Percentiles rank a stretch among this genome's conserved stretches.
Evolutionary conservation across 2,888 invertebrate species (phyloP).

Genomic region (Perizoma affinitatum): DNA sequence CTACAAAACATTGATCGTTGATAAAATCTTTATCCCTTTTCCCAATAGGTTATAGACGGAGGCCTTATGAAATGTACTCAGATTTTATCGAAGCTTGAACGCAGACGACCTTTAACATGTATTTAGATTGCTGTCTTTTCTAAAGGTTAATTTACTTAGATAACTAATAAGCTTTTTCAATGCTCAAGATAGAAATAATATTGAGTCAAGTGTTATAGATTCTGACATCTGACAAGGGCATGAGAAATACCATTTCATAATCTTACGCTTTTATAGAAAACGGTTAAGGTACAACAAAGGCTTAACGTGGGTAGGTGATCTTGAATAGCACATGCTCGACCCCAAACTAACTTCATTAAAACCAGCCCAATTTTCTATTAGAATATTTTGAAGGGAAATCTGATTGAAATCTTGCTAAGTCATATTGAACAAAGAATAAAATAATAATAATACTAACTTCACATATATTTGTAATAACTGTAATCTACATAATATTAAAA

Average conservation of each 20-base stretch:
- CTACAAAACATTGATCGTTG: not conserved
- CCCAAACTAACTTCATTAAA: constrained; percentile 25
- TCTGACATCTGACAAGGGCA: constrained; percentile 8
- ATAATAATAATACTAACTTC: too few relatives aligned
- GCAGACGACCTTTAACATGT: constrained; percentile 11
- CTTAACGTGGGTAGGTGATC: constrained; percentile 32
- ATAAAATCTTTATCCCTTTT: not conserved
- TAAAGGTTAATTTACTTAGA: constrained; percentile 12
- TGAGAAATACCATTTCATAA: constrained; percentile 16
- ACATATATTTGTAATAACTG: too few relatives aligned
- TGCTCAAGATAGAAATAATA: not conserved
- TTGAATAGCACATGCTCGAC: constrained; percentile 34
- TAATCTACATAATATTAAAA: too few relatives aligned
- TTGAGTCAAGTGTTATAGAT: too few relatives aligned
- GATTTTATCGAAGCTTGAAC: constrained; percentile 9
- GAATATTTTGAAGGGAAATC: constrained; percentile 16
- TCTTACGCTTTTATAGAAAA: constrained; percentile 33
- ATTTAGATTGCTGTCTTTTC: constrained; percentile 3
- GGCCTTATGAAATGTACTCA: constrained; percentile 4
- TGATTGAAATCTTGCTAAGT: too few relatives aligned
- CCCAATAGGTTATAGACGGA: not conserved
- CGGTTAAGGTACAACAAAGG: constrained; percentile 40
- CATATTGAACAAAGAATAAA: too few relatives aligned
- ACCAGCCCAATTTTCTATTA: constrained; percentile 14
- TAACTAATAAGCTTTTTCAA: not conserved